A percentile compares a stretch with the other conserved stretches of the same genome.
Evolutionary conservation across 2,797 vertebrate genomes (phyloP).

Genomic region (Pantherophis alleghaniensis): DNA sequence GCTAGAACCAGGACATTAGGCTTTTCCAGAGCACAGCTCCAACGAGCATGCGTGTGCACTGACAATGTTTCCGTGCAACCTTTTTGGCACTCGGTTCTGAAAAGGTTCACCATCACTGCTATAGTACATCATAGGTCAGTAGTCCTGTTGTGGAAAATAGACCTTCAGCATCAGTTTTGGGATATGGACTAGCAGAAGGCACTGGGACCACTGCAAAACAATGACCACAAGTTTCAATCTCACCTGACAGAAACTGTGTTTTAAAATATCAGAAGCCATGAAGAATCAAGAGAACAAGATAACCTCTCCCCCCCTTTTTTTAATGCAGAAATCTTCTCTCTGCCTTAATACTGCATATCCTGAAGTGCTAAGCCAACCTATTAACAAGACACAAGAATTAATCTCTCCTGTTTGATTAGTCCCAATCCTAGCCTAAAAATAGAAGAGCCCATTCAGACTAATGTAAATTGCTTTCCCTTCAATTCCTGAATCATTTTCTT

Average conservation of each 20-base stretch:
- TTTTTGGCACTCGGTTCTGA: too few species aligned
- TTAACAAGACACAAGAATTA: not conserved
- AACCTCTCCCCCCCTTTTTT: not conserved
- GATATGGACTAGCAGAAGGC: not conserved
- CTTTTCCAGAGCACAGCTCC: too few species aligned
- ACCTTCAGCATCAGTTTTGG: not conserved
- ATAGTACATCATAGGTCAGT: not conserved
- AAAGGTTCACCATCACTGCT: not conserved
- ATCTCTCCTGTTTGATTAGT: not conserved
- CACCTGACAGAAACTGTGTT: not conserved
- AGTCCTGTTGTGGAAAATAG: not conserved
- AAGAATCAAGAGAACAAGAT: not conserved
- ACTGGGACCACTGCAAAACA: not conserved
- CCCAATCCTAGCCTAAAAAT: not conserved
- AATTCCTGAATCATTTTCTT: not conserved
- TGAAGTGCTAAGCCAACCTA: not conserved
- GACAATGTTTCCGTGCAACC: too few species aligned
- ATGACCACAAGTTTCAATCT: not conserved
- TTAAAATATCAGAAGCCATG: not conserved
- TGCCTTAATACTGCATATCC: not conserved
- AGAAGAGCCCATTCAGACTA: not conserved
- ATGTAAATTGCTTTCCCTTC: not conserved
- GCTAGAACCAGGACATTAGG: too few species aligned
- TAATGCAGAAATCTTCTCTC: not conserved
- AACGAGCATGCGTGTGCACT: too few species aligned